A percentile compares a stretch with the other conserved stretches of the same genome.
These are phyloP conservation scores for Decapterus maruadsi DNA, from an alignment of 2,797 vertebrate genomes.

Conservation along the genomic window DNA sequence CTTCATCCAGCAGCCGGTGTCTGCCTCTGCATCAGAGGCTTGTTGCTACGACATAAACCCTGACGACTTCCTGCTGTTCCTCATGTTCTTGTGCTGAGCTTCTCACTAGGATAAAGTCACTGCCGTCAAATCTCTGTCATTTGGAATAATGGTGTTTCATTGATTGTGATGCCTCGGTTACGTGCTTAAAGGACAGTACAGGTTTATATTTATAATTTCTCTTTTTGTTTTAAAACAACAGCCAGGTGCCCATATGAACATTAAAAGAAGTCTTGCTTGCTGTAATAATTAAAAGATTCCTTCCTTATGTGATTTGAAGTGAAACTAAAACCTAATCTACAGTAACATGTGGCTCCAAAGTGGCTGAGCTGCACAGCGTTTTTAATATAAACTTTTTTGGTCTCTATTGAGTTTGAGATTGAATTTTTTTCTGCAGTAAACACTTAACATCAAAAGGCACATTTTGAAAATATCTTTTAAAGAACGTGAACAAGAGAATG, in stretches of 20 bases:
- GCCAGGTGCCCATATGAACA: too few species aligned
- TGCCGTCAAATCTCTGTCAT: not conserved
- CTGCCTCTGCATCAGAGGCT: conserved; percentile 6
- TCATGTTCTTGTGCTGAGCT: not conserved
- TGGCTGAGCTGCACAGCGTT: not conserved
- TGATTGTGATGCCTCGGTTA: too few species aligned
- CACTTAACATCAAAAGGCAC: too few species aligned
- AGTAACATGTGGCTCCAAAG: too few species aligned
- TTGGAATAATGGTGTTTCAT: not conserved
- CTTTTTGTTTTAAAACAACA: not conserved
- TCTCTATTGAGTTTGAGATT: too few species aligned
- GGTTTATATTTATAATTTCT: too few species aligned
- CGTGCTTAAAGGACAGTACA: too few species aligned
- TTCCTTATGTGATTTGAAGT: not conserved
- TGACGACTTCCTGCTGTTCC: conserved; percentile 3
- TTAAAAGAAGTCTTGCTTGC: not conserved
- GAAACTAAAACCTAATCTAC: not conserved
- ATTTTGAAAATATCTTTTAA: not conserved
- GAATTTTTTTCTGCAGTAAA: too few species aligned
- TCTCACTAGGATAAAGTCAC: not conserved
- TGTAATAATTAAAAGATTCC: not conserved
- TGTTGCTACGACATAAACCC: too few species aligned
- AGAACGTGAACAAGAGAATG: too few species aligned
- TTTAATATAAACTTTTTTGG: not conserved
- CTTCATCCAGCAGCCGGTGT: not conserved